These are phyloP conservation scores for Sitta carolinensis DNA, from an alignment of 2,797 vertebrate genomes.

Conservation along the genomic window DNA sequence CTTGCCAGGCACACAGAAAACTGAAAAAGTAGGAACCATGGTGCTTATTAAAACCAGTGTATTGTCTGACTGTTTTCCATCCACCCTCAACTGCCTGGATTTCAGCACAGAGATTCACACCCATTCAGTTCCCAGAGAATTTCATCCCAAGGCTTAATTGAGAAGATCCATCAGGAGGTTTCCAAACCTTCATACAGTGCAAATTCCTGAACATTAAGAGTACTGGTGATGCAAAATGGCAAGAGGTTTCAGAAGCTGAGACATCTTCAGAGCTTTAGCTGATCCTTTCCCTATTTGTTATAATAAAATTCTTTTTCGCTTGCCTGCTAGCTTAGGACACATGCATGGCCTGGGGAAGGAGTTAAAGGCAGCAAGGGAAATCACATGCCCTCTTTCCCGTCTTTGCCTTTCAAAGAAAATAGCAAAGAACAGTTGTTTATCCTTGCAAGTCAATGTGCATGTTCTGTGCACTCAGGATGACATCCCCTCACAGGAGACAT, in stretches of 20 bases:
- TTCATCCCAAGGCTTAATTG: not conserved
- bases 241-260: not conserved
- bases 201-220: not conserved
- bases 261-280: not conserved
- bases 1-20: constrained; percentile 64
- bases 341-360: not conserved
- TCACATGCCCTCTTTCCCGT: not conserved
- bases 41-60: not conserved
- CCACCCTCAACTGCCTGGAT: not conserved
- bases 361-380: not conserved
- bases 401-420: not conserved
- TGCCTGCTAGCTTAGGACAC: not conserved
- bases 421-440: not conserved
- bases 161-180: not conserved
- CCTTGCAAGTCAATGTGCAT: not conserved
- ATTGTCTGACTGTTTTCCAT: not conserved
- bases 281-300: not conserved
- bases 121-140: not conserved
- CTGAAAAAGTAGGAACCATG: not conserved
- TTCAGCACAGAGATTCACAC: not conserved
- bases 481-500: not conserved
- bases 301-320: not conserved
- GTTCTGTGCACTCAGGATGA: not conserved
- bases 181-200: not conserved
- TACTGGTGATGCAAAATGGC: not conserved